phyloP scores from a whole-genome alignment of 2,888 invertebrate genomes.

The Parasteatoda lunata region DNA sequence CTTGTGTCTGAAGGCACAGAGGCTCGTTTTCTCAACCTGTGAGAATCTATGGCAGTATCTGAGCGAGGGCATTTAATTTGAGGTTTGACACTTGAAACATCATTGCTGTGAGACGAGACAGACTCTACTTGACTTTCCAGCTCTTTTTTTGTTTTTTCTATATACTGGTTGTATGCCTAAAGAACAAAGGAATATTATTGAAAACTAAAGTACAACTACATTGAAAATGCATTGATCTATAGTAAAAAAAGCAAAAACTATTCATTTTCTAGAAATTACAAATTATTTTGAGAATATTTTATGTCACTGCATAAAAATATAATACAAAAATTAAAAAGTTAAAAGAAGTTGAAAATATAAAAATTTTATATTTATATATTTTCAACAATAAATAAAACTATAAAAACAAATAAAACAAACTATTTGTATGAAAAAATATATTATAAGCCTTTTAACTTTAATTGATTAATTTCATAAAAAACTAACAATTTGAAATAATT shows the following conservation, averaged over 20 bases:
- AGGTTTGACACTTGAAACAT: slow-evolving; percentile 73
- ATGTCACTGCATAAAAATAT: too few relatives aligned
- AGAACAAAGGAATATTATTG: not conserved
- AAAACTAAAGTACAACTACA: not conserved
- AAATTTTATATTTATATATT: not conserved
- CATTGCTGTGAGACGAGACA: slow-evolving; percentile 69
- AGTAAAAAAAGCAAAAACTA: too few relatives aligned
- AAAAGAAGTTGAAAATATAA: not conserved
- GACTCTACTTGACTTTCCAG: slow-evolving; percentile 74
- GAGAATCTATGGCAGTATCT: slow-evolving; percentile 69
- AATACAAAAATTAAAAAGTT: not conserved
- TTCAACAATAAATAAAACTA: not conserved
- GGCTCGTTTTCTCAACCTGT: slow-evolving; percentile 48
- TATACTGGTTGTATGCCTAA: slow-evolving; percentile 74
- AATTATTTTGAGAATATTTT: too few relatives aligned
- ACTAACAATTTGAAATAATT: too few relatives aligned
- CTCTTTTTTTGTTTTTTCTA: slow-evolving; percentile 73
- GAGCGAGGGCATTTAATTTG: slow-evolving; percentile 75
- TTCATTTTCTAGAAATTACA: too few relatives aligned
- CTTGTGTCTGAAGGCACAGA: slow-evolving; percentile 15
- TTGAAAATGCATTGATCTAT: too few relatives aligned
- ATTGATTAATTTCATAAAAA: too few relatives aligned
- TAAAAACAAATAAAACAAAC: not conserved
- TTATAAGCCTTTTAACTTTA: too few relatives aligned
- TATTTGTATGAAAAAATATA: too few relatives aligned